phyloP scores from a whole-genome alignment of 2,888 invertebrate genomes.

The Zygothrica quintamaculata region DNA sequence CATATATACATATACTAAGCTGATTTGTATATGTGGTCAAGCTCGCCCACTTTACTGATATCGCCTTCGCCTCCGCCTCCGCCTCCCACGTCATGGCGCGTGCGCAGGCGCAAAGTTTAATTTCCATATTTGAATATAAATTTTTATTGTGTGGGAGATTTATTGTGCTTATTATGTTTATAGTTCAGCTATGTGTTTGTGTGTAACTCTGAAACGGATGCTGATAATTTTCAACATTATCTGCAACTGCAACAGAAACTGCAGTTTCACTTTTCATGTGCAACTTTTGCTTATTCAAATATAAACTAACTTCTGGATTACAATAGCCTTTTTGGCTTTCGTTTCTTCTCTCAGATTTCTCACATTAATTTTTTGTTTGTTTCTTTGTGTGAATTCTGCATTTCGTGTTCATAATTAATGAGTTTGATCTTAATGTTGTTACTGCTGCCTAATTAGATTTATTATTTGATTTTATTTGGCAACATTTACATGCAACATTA shows the following conservation, averaged over 20 bases:
- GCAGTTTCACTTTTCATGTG: slow-evolving; percentile 55
- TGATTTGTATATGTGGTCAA: slow-evolving; percentile 26
- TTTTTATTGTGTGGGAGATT: slow-evolving; percentile 45
- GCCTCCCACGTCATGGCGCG: slow-evolving; percentile 54
- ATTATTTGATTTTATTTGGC: slow-evolving; percentile 17
- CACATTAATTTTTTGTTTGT: slow-evolving; percentile 36
- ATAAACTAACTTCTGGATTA: slow-evolving; percentile 20
- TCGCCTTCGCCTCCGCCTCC: slow-evolving; percentile 37
- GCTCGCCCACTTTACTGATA: slow-evolving; percentile 10
- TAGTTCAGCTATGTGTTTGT: slow-evolving; percentile 1
- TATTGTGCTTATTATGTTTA: slow-evolving; percentile 27
- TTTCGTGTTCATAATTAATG: slow-evolving; percentile 31
- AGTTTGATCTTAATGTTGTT: slow-evolving; percentile 22
- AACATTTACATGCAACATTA: slow-evolving; percentile 14
- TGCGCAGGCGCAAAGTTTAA: slow-evolving; percentile 73
- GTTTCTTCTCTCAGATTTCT: slow-evolving; percentile 23
- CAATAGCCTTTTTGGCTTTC: slow-evolving; percentile 25
- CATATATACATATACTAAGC: not conserved
- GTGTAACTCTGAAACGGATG: slow-evolving; percentile 42
- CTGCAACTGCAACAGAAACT: slow-evolving; percentile 26
- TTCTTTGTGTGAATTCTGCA: slow-evolving; percentile 43
- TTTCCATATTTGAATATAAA: slow-evolving; percentile 59
- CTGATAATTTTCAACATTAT: slow-evolving; percentile 40
- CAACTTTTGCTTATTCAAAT: slow-evolving; percentile 22
- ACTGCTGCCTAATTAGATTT: slow-evolving; percentile 37